Evolutionary conservation across 2,113 vertebrate species (phyloP), one percentile per base, ranked within the genome.

Genomic region (Chascanopsetta lugubris): DNA sequence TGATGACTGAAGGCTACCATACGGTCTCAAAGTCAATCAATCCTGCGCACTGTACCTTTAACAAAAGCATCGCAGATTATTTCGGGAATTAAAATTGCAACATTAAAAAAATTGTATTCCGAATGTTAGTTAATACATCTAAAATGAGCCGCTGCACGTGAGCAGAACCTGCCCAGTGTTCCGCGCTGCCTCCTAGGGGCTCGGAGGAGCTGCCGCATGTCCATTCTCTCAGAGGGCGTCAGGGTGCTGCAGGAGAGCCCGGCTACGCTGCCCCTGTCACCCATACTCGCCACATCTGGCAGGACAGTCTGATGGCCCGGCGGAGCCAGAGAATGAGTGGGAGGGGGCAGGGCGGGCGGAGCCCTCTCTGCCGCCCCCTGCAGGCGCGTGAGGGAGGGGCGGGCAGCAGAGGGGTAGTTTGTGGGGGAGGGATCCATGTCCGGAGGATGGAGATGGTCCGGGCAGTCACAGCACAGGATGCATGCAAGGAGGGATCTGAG

Each of bases 401-500:
- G 56, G 43, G 61, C 24, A 15, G 79, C 34, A 49, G 61, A 62
- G 24, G 61, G 32, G 65, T 22, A 46, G 29, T 75, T 21, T 51
- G 75, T 77, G 49, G 71, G 80, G 60, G 77, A 51, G 62, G 64
- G 60, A 12, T 87, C 84, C 56, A 5, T 42, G 61, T 76, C 63
- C 32, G 80, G 53, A 74, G 71, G 79, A 15, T 12, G 72, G 43
- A 57, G 25, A 65, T 77, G 58, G 59, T 85, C 84, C 75, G 8
- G 72, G 71, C 77, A 79, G 77, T 60, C 79, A 83, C 84, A 76
- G 67, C 89, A 91, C 79, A 75, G 69, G 75, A 91, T 24, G 72
- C 88, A 92, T 88, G 91, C 90, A 89, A 90, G 78, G 70, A 91
- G 71, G 74, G 85, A 84, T 88, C 89, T 92, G 75, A 80, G 81